phyloP scores from a whole-genome alignment of 2,113 vertebrate species.

The Brachyistius frenatus region DNA sequence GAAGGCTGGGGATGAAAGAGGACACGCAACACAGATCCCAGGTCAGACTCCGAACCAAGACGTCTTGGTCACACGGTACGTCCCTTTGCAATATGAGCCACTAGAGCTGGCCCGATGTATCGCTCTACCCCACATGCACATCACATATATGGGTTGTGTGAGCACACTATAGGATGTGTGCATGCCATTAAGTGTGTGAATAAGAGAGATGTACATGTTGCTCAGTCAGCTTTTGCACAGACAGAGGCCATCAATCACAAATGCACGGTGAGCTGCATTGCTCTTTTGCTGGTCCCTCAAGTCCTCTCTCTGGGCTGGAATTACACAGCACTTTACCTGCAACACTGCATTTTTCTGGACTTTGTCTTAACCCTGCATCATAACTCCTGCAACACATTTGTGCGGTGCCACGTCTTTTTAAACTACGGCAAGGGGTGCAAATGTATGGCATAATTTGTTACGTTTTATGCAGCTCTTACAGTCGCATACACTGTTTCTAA shows the following conservation, averaged over 20 bases:
- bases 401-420: slow-evolving; percentile 37
- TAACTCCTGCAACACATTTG: slow-evolving; percentile 47
- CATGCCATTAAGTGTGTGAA: slow-evolving; percentile 66
- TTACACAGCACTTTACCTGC: slow-evolving; percentile 78
- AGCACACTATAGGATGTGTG: slow-evolving; percentile 39
- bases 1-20: slow-evolving; percentile 21
- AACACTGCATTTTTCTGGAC: slow-evolving; percentile 64
- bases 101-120: not conserved
- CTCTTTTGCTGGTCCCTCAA: slow-evolving; percentile 70
- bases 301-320: slow-evolving; percentile 64
- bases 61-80: slow-evolving; percentile 35
- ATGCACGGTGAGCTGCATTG: slow-evolving; percentile 70
- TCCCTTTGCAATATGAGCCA: slow-evolving; percentile 14
- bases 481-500: not conserved
- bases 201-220: slow-evolving; percentile 80
- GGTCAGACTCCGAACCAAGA: slow-evolving; percentile 19
- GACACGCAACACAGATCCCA: slow-evolving; percentile 31
- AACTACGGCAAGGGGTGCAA: slow-evolving; percentile 23
- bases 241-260: slow-evolving; percentile 82
- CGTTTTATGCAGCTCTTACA: not conserved
- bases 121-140: slow-evolving; percentile 3
- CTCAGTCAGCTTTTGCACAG: slow-evolving; percentile 81
- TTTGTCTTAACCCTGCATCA: slow-evolving; percentile 36
- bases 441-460: slow-evolving; percentile 1
- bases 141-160: not conserved